These are phyloP conservation scores for Oikopleura dioica DNA, from an alignment of 23 tunicate genomes.

Conservation along the genomic window DNA sequence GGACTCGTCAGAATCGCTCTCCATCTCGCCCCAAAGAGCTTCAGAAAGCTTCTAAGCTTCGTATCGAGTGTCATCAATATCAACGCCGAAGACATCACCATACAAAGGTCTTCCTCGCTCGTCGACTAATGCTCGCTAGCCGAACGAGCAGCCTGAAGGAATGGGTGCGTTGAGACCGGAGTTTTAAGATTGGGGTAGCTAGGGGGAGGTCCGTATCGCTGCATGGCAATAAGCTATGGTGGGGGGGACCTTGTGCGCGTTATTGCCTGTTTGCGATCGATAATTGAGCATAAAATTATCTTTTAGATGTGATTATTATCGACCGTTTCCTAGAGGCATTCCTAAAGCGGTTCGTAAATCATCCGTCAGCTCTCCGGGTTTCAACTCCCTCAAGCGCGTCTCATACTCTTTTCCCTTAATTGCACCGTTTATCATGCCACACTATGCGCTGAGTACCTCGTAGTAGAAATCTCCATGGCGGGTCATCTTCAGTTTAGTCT, in stretches of 20 bases:
- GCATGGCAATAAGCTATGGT: constrained; percentile 99
- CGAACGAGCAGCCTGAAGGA: constrained; percentile 76
- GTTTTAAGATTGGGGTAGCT: constrained; percentile 89
- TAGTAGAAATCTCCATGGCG: constrained; percentile 88
- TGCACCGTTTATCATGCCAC: not conserved
- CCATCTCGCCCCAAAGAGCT: constrained; percentile 79
- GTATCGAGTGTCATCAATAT: constrained; percentile 19
- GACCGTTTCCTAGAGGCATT: constrained; percentile 70
- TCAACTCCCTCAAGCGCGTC: constrained; percentile 74
- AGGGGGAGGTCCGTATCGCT: constrained; percentile 97
- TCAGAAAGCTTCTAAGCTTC: constrained; percentile 41
- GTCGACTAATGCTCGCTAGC: constrained; percentile 59
- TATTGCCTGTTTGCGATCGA: constrained; percentile 14
- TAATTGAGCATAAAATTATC: too few relatives aligned
- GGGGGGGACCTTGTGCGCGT: constrained; percentile 60
- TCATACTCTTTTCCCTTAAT: constrained; percentile 65
- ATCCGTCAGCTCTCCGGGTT: constrained; percentile 79
- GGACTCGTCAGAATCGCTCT: constrained; percentile 54
- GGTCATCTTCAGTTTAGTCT: constrained; percentile 91
- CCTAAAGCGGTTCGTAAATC: constrained; percentile 63
- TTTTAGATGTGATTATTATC: too few relatives aligned
- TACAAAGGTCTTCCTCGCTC: constrained; percentile 73
- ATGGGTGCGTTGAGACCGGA: constrained; percentile 75
- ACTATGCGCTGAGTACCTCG: constrained; percentile 39
- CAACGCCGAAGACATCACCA: constrained; percentile 94